Conservation (phyloP, 2,113 vertebrate species). For the Panthera tigris region DNA sequence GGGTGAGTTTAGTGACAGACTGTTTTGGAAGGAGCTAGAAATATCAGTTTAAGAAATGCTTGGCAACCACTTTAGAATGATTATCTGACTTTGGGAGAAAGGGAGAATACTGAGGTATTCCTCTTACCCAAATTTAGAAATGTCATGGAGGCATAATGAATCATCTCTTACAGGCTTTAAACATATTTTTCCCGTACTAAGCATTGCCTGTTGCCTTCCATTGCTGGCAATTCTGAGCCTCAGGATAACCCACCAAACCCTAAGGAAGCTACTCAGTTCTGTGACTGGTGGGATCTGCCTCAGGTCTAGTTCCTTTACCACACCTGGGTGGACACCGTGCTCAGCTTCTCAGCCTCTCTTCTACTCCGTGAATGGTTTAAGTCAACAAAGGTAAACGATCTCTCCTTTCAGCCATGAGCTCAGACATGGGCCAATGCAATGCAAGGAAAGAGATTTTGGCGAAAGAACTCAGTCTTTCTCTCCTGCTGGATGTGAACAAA, state of each 20-base stretch:
- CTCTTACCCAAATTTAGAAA: constrained; percentile 78
- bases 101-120: constrained; percentile 75
- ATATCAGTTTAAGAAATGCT: constrained; percentile 78
- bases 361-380: background rate
- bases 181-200: constrained; percentile 54
- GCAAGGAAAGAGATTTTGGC: background rate
- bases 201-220: background rate
- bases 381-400: background rate
- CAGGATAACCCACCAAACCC: background rate
- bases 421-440: background rate
- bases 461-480: background rate
- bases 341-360: background rate
- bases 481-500: background rate
- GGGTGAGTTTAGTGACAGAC: constrained; percentile 80
- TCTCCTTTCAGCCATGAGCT: background rate
- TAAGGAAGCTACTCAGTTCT: background rate
- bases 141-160: constrained; percentile 66
- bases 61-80: constrained; percentile 77
- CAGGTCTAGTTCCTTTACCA: background rate
- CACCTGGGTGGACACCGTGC: background rate
- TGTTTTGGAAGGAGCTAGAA: constrained; percentile 81
- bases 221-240: background rate
- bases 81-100: constrained; percentile 78
- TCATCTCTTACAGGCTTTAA: constrained; percentile 63
- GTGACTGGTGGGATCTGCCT: background rate